Evolutionary conservation across 2,888 invertebrate genomes (phyloP), one percentile per base, ranked within the genome.

Genomic region (Magallana nippona): DNA sequence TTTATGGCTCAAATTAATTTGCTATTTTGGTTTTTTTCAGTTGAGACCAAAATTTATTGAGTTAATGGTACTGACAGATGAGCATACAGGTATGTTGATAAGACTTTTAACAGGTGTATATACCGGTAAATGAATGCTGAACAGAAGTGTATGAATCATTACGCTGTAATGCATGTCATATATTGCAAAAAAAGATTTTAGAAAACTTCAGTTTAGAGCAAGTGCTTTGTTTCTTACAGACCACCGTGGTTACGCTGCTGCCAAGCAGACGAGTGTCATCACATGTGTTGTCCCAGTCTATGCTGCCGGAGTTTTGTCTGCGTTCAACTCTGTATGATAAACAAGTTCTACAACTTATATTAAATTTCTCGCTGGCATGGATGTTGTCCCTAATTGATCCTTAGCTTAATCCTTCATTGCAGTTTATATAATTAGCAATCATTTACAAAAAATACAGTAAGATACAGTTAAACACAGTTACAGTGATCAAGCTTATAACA

Each of bases 281-380:
- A 92, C 92, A 62, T 92, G 93, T 84, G 89, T 93, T 57, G 93
- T 94, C 56, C 94, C 94, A 55, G 93, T 94, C 44, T 94, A 94
- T 89, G 92, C 92, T 17, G 91, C 92, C 57, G 94, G 94, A 27
- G 93, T 95, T 13, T 91, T 94, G 10, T 89, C 92, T 83, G 92
- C 93, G 77, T 93, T 93, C 86, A 91, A 91, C 87, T 90, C 92
- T 81, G 94, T 94, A 88, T 87, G 90, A 88, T n/a, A n/a, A n/a
- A n/a, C n/a, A n/a, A n/a, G n/a, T n/a, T n/a, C n/a, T n/a, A n/a
- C n/a, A n/a, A n/a, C n/a, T n/a, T n/a, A n/a, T n/a, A n/a, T n/a
- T n/a, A n/a, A n/a, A n/a, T n/a, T n/a, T n/a, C n/a, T n/a, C n/a
- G n/a, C n/a, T n/a, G n/a, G n/a, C n/a, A n/a, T n/a, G n/a, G 19